Conservation (phyloP, 2,113 vertebrate species). For the Hymenochirus boettgeri region DNA sequence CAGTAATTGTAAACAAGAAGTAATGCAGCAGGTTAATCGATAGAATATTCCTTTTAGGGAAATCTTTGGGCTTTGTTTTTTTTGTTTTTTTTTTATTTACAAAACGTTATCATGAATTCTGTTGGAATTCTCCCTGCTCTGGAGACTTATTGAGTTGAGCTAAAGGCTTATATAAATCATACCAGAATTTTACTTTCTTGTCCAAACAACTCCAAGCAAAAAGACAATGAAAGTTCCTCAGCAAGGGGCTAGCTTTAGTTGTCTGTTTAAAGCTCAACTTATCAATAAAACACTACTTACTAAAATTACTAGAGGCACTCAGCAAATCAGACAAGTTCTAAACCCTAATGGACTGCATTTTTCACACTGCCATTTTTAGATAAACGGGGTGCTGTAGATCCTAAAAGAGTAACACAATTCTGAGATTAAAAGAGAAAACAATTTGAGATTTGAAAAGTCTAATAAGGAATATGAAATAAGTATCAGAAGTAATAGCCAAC, state of each 20-base stretch:
- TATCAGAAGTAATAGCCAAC: too few species aligned
- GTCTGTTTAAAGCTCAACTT: neutral
- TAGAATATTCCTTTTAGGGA: slow-evolving; percentile 32
- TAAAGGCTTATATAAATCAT: slow-evolving; percentile 14
- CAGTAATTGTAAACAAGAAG: slow-evolving; percentile 18
- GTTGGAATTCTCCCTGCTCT: slow-evolving; percentile 14
- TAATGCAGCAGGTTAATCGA: slow-evolving; percentile 16
- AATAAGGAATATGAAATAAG: too few species aligned
- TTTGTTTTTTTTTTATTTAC: too few species aligned
- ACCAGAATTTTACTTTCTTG: slow-evolving; percentile 4
- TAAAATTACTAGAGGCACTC: neutral
- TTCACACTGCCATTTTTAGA: too few species aligned
- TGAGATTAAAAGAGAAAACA: too few species aligned
- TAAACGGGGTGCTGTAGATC: too few species aligned
- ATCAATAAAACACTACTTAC: slow-evolving; percentile 5
- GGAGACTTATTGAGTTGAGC: slow-evolving; percentile 1
- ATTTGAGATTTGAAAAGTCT: too few species aligned
- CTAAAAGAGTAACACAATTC: too few species aligned
- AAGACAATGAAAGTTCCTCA: slow-evolving; percentile 20
- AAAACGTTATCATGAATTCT: slow-evolving; percentile 19
- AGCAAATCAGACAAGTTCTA: neutral
- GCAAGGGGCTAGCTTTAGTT: slow-evolving; percentile 17
- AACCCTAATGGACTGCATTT: neutral
- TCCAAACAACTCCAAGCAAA: neutral
- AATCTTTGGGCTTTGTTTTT: slow-evolving; percentile 17